Percentiles rank a stretch among this genome's conserved stretches.
Evolutionary conservation across 2,888 invertebrate species (phyloP).

Genomic region (Flabesymbios commensalis): DNA sequence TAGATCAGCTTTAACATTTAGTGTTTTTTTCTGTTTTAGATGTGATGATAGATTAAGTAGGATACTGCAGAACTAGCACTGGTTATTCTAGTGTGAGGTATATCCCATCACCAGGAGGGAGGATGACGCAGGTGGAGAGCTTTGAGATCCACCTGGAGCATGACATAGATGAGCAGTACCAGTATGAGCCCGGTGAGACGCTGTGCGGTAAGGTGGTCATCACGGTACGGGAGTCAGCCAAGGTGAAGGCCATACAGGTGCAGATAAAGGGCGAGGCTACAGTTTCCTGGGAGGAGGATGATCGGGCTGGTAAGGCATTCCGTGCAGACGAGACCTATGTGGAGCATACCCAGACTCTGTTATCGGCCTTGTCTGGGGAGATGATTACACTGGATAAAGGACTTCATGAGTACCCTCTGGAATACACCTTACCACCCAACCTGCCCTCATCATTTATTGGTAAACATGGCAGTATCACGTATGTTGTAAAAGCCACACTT

Average conservation of each 20-base stretch:
- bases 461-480: constrained; percentile 59
- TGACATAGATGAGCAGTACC: constrained; percentile 61
- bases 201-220: constrained; percentile 44
- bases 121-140: constrained; percentile 10
- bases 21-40: no score
- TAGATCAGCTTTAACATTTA: no score
- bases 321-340: constrained; percentile 55
- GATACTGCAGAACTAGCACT: no score
- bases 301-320: constrained; percentile 20
- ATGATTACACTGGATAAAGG: constrained; percentile 43
- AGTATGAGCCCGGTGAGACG: constrained; percentile 59
- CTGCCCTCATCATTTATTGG: constrained; percentile 61
- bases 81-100: no score
- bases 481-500: constrained; percentile 55
- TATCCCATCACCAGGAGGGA: no score
- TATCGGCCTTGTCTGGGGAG: constrained; percentile 17
- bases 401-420: constrained; percentile 50
- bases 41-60: no score
- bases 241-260: constrained; percentile 33
- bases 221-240: constrained; percentile 21
- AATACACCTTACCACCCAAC: constrained; percentile 52
- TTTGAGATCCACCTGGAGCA: constrained; percentile 55
- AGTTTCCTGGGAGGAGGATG: constrained; percentile 55
- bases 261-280: constrained; percentile 41
- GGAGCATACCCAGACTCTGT: constrained; percentile 42